Percentiles rank a stretch among this genome's conserved stretches.
phyloP scores from a whole-genome alignment of 2,888 invertebrate genomes.

The Apotomis betuletana region DNA sequence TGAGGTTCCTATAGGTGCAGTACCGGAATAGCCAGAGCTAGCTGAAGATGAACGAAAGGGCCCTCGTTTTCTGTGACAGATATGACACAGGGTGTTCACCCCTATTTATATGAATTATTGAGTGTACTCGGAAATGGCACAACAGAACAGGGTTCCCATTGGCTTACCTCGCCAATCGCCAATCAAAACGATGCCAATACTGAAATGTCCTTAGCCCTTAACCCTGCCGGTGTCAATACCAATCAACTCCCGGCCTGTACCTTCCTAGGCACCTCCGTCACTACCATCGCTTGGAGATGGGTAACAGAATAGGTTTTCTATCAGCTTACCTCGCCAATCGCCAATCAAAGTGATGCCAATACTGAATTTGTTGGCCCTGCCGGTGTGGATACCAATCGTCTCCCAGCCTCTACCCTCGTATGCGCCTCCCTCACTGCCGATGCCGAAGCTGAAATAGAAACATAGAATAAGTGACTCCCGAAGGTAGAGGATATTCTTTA shows the following conservation, averaged over 20 bases:
- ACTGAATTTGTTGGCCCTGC: slow-evolving; percentile 84
- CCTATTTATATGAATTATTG: too few relatives aligned
- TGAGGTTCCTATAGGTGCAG: too few relatives aligned
- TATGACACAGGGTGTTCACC: too few relatives aligned
- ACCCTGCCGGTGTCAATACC: slow-evolving; percentile 88
- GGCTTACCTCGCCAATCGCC: slow-evolving; percentile 87
- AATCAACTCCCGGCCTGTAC: slow-evolving; percentile 86
- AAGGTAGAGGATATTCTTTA: too few relatives aligned
- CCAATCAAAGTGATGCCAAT: slow-evolving; percentile 89
- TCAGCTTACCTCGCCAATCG: slow-evolving; percentile 86
- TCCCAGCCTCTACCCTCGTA: slow-evolving; percentile 90
- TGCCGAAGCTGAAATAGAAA: slow-evolving; percentile 82
- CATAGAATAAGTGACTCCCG: neutral
- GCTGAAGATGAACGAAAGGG: too few relatives aligned
- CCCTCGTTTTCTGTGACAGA: too few relatives aligned
- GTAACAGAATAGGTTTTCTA: neutral
- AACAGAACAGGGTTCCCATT: neutral
- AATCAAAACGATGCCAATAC: slow-evolving; percentile 88
- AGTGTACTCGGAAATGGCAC: neutral
- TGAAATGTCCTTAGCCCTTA: slow-evolving; percentile 76
- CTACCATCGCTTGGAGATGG: slow-evolving; percentile 73
- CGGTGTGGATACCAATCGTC: slow-evolving; percentile 87
- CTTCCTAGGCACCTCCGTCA: slow-evolving; percentile 88
- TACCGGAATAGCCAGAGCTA: too few relatives aligned
- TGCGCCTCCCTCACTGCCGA: slow-evolving; percentile 88